Conservation (phyloP, 2,113 vertebrate species). For the Choloepus hoffmanni region DNA sequence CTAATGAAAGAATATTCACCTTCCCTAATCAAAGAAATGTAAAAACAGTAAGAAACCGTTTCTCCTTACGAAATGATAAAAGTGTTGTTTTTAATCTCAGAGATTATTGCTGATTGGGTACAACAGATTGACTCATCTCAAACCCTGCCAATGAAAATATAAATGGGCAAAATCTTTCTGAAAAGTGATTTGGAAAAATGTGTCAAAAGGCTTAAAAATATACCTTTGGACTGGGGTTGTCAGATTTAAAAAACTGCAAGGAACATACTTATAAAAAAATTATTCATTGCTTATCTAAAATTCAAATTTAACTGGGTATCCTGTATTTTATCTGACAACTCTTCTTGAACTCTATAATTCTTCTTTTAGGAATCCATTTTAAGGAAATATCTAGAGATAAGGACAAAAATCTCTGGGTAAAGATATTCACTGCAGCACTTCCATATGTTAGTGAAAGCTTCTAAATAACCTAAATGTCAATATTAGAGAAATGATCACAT, state of each 20-base stretch:
- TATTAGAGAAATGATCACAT: background rate
- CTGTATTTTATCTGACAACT: constrained; percentile 29
- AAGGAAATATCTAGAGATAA: constrained; percentile 19
- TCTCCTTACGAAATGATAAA: constrained; percentile 17
- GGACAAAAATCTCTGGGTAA: background rate
- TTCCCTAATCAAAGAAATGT: constrained; percentile 16
- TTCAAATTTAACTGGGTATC: background rate
- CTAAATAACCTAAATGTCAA: background rate
- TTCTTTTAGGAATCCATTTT: background rate
- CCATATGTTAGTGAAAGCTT: background rate
- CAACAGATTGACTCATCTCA: background rate
- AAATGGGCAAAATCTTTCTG: constrained; percentile 24
- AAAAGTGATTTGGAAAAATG: constrained; percentile 57
- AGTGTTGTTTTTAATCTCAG: background rate
- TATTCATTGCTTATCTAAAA: background rate
- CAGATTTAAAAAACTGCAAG: background rate
- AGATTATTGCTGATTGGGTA: constrained; percentile 30
- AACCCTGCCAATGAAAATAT: constrained; percentile 46
- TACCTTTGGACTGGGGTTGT: background rate
- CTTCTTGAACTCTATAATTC: background rate
- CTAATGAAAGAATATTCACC: background rate
- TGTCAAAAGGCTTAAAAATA: constrained; percentile 44
- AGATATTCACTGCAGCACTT: background rate
- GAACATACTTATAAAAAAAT: background rate
- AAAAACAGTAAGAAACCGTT: background rate